Conservation (phyloP, 2,113 vertebrate genomes). For the Eidolon helvum region DNA sequence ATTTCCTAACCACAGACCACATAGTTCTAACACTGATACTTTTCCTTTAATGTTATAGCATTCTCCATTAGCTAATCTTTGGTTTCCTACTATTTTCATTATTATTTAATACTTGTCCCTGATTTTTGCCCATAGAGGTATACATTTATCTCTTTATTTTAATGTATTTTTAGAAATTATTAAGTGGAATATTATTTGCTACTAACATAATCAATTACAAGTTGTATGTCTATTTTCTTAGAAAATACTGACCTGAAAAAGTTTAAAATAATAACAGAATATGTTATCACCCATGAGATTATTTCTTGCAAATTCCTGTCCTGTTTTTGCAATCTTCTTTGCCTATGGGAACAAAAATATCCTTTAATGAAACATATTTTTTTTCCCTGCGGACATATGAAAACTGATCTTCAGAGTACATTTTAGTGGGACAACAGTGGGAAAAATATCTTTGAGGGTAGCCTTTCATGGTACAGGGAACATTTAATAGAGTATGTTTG, state of each 20-base stretch:
- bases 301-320: constrained; percentile 94
- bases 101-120: background rate
- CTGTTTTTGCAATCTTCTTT: constrained; percentile 91
- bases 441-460: background rate
- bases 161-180: background rate
- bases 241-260: constrained; percentile 91
- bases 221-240: background rate
- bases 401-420: background rate
- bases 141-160: background rate
- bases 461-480: background rate
- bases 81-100: background rate
- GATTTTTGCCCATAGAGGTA: background rate
- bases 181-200: background rate
- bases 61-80: background rate
- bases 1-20: background rate
- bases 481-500: background rate
- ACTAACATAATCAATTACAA: background rate
- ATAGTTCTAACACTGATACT: background rate
- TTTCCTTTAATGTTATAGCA: background rate
- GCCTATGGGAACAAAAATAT: constrained; percentile 83
- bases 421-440: background rate
- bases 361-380: background rate
- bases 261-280: constrained; percentile 97
- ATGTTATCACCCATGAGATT: constrained; percentile 94
- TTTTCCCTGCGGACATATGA: background rate